A percentile compares a stretch with the other conserved stretches of the same genome.
phyloP scores from a whole-genome alignment of 1,140 invertebrate genomes.

The Rhynchophorus ferrugineus region DNA sequence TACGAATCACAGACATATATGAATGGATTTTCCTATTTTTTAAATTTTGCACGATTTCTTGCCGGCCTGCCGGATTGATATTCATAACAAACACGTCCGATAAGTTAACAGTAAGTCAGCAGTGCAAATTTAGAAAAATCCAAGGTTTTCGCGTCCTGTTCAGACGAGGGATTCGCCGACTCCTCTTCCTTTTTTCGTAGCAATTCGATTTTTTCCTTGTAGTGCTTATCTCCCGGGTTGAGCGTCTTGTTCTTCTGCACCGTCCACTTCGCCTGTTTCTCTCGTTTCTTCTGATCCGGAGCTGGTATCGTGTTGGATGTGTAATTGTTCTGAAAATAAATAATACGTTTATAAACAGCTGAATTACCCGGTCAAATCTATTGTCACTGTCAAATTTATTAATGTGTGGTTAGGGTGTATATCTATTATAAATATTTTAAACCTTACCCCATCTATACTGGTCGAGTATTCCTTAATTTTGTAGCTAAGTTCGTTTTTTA shows the following conservation, averaged over 20 bases:
- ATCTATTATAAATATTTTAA: not conserved
- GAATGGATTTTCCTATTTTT: not conserved
- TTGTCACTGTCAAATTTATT: too few relatives aligned
- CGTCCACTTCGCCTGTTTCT: constrained; percentile 13
- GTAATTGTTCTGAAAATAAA: constrained; percentile 15
- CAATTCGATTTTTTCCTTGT: constrained; percentile 17
- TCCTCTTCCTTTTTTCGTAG: constrained; percentile 6
- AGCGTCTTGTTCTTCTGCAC: constrained; percentile 15
- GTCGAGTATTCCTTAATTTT: constrained; percentile 36
- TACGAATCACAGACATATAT: too few relatives aligned
- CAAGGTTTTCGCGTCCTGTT: constrained; percentile 6
- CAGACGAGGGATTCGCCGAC: too few relatives aligned
- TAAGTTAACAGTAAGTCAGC: constrained; percentile 13
- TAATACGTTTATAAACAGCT: too few relatives aligned
- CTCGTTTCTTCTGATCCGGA: not conserved
- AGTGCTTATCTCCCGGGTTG: constrained; percentile 10
- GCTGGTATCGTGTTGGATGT: not conserved
- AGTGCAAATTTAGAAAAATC: constrained; percentile 22
- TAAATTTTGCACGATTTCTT: not conserved
- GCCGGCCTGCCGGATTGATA: not conserved
- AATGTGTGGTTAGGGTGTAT: too few relatives aligned
- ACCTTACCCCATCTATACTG: constrained; percentile 25
- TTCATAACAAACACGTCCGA: not conserved
- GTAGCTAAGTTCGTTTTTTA: constrained; percentile 35
- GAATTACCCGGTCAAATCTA: too few relatives aligned